These are phyloP conservation scores for Hartigia nigra DNA, from an alignment of 2,888 invertebrate species.

Conservation along the genomic window DNA sequence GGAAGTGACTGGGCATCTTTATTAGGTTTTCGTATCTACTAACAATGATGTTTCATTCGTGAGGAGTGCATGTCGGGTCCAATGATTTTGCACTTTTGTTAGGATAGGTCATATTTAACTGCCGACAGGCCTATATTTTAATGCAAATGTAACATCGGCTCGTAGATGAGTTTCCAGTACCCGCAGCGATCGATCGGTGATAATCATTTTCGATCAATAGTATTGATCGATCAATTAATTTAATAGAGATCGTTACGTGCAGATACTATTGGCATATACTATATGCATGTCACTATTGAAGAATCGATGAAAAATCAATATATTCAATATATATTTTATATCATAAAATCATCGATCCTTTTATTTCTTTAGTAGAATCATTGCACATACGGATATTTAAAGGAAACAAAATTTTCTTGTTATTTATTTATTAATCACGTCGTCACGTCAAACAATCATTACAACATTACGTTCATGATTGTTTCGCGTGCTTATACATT, in stretches of 20 bases:
- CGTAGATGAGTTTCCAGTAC: background rate
- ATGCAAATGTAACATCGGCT: slow-evolving; percentile 5
- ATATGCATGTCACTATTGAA: background rate
- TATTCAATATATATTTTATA: background rate
- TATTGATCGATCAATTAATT: background rate
- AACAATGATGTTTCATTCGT: slow-evolving; percentile 27
- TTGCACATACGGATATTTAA: background rate
- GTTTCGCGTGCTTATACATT: background rate
- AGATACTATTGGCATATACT: background rate
- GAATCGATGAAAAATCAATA: background rate
- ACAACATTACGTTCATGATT: background rate
- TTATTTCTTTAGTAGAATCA: background rate
- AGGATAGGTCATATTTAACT: slow-evolving; percentile 34
- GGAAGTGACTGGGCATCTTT: slow-evolving; percentile 32
- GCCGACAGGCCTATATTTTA: slow-evolving; percentile 16
- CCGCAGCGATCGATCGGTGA: background rate
- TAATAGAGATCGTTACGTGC: background rate
- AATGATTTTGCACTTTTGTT: slow-evolving; percentile 40
- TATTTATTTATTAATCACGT: background rate
- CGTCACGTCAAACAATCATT: background rate
- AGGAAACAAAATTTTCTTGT: background rate
- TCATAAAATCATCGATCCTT: background rate
- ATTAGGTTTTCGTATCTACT: slow-evolving; percentile 11
- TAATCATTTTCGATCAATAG: background rate
- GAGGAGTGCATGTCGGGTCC: slow-evolving; percentile 16